These are phyloP conservation scores for Gastrophysa polygoni DNA, from an alignment of 2,888 invertebrate species.

Conservation along the genomic window DNA sequence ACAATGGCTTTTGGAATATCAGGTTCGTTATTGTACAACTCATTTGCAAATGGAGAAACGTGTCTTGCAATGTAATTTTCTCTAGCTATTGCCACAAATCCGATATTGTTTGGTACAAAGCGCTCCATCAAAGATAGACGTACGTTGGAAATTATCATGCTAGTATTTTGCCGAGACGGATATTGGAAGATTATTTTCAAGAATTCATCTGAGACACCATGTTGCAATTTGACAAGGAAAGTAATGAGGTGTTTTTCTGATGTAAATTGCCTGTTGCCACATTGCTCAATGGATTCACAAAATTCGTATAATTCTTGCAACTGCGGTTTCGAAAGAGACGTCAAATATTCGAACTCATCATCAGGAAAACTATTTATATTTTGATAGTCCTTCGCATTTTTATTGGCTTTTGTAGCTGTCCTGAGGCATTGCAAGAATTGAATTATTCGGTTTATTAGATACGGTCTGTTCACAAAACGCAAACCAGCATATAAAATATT, in stretches of 20 bases:
- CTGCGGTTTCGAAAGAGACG: background rate
- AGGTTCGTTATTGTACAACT: too few relatives aligned
- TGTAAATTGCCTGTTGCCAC: background rate
- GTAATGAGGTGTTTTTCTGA: background rate
- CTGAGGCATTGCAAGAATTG: background rate
- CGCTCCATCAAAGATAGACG: background rate
- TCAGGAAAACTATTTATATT: conserved; percentile 1
- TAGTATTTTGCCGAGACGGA: background rate
- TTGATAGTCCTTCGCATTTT: background rate
- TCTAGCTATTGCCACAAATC: conserved; percentile 6
- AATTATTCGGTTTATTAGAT: too few relatives aligned
- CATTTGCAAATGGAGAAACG: conserved; percentile 2
- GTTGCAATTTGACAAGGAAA: conserved; percentile 3
- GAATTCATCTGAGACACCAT: background rate
- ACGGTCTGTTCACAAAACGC: background rate
- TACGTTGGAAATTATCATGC: conserved; percentile 1
- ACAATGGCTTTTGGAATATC: conserved; percentile 6
- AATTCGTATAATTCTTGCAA: background rate
- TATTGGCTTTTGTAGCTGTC: conserved; percentile 1
- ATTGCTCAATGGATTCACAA: background rate
- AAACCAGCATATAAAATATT: background rate
- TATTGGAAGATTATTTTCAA: conserved; percentile 4
- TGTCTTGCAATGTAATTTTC: background rate
- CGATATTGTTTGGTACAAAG: conserved; percentile 4
- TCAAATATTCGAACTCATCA: background rate